phyloP scores from a whole-genome alignment of 2,888 invertebrate species.

The Erpobdella octoculata region DNA sequence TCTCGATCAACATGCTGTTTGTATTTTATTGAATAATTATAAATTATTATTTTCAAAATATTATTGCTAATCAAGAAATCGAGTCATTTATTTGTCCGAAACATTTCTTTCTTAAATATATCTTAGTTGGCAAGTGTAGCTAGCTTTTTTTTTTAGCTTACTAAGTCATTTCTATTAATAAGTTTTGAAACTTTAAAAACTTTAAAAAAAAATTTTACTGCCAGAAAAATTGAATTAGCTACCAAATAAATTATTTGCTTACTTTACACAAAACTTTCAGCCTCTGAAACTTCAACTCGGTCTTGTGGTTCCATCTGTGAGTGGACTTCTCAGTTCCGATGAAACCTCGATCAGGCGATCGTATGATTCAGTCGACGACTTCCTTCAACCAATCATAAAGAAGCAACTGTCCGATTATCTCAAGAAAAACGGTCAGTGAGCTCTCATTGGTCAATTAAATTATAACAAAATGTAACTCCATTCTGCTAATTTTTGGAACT shows the following conservation, averaged over 20 bases:
- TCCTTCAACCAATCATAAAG: not conserved
- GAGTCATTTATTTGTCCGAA: too few species aligned
- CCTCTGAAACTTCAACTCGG: constrained; percentile 7
- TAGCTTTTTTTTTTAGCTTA: not conserved
- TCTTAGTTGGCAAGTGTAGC: not conserved
- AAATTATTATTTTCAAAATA: not conserved
- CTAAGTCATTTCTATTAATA: not conserved
- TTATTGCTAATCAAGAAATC: too few species aligned
- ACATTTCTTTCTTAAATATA: too few species aligned
- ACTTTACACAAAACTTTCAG: not conserved
- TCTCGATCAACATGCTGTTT: constrained; percentile 12
- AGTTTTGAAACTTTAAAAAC: too few species aligned
- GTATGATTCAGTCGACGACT: not conserved
- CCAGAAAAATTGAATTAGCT: too few species aligned
- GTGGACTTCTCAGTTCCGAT: not conserved
- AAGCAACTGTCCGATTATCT: constrained; percentile 5
- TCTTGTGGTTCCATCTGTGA: not conserved
- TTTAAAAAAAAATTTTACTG: too few species aligned
- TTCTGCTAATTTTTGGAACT: too few species aligned
- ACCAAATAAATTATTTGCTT: not conserved
- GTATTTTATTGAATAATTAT: not conserved
- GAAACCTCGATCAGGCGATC: not conserved
- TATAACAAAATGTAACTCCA: too few species aligned
- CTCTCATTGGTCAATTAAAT: too few species aligned
- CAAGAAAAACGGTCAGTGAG: not conserved